Percentiles rank a stretch among this genome's conserved stretches.
Conservation (phyloP, 2,888 invertebrate species). For the Eupithecia subfuscata region DNA sequence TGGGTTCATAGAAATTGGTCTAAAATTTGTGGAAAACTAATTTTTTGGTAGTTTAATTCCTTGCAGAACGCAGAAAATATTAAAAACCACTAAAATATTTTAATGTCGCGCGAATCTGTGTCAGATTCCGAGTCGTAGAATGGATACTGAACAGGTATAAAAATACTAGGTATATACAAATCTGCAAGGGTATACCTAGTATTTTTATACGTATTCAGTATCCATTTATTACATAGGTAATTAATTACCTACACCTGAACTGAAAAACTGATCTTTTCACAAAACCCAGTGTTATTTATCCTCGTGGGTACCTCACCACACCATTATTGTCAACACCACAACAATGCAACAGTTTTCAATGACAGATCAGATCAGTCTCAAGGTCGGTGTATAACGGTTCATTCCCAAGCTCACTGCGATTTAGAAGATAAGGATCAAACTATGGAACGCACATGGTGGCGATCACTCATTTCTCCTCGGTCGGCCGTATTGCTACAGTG, state of each 20-base stretch:
- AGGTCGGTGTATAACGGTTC: slow-evolving; percentile 26
- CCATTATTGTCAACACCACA: slow-evolving; percentile 20
- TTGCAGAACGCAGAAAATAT: no score
- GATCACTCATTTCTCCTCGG: not conserved
- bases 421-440: slow-evolving; percentile 3
- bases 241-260: not conserved
- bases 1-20: no score
- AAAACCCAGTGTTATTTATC: not conserved
- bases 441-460: not conserved
- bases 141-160: not conserved
- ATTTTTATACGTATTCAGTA: no score
- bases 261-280: not conserved
- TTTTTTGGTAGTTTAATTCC: no score
- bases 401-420: slow-evolving; percentile 13
- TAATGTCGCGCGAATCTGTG: no score
- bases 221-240: not conserved
- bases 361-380: slow-evolving; percentile 48
- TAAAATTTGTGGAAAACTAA: no score
- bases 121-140: no score
- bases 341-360: slow-evolving; percentile 48
- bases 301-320: not conserved
- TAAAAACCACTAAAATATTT: no score
- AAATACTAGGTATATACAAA: not conserved
- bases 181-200: not conserved
- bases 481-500: not conserved